phyloP scores from a whole-genome alignment of 1,140 invertebrate species.

The Pseudachorutes palmiensis region DNA sequence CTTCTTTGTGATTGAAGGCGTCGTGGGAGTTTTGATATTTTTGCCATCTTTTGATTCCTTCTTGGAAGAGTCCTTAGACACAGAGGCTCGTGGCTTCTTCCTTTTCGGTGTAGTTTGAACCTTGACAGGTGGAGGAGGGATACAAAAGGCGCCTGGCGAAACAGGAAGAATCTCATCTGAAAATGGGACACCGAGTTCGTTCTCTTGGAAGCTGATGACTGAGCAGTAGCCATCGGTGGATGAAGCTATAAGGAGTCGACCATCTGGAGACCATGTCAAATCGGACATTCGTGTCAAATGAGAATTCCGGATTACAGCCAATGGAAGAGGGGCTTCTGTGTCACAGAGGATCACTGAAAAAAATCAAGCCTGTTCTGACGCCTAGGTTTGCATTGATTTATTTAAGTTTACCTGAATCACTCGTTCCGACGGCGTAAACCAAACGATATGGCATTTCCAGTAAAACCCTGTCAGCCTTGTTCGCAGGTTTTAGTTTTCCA shows the following conservation, averaged over 20 bases:
- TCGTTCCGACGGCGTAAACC: constrained; percentile 82
- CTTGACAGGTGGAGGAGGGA: background rate
- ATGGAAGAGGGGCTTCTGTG: constrained; percentile 70
- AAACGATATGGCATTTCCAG: constrained; percentile 65
- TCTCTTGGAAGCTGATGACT: constrained; percentile 68
- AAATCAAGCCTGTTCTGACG: background rate
- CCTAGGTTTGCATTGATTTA: background rate
- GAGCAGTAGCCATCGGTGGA: constrained; percentile 96
- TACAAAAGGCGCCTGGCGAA: background rate
- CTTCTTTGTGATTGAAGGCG: too few relatives aligned
- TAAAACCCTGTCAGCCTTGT: constrained; percentile 1
- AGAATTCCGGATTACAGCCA: constrained; percentile 79
- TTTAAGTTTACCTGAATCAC: constrained; percentile 61
- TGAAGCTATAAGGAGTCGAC: constrained; percentile 67
- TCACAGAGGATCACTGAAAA: constrained; percentile 52
- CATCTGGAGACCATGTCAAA: constrained; percentile 82
- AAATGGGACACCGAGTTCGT: constrained; percentile 61
- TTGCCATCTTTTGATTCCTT: constrained; percentile 11
- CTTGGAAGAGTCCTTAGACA: too few relatives aligned
- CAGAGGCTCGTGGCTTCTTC: too few relatives aligned
- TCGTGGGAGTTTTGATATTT: too few relatives aligned
- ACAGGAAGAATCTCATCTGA: background rate
- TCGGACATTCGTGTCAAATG: constrained; percentile 90
- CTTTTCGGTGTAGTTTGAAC: too few relatives aligned
- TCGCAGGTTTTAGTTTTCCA: constrained; percentile 19